Conservation (phyloP, 2,888 invertebrate genomes). For the Drosophila seclusa region DNA sequence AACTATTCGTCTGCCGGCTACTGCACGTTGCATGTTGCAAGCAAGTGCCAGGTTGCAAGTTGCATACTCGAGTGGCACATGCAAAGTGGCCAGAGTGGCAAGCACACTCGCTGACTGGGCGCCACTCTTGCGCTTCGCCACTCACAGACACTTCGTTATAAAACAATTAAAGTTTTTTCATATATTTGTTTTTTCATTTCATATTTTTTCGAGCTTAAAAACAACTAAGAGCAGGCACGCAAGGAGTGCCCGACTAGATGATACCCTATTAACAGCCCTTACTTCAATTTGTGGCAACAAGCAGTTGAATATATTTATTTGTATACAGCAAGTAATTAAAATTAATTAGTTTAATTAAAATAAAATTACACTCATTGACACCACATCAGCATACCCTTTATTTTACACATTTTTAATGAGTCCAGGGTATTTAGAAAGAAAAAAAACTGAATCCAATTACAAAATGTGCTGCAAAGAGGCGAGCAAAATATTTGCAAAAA, state of each 20-base stretch:
- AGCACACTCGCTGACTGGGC: conserved; percentile 47
- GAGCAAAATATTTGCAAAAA: conserved; percentile 74
- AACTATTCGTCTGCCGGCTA: conserved; percentile 8
- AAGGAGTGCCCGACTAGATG: background rate
- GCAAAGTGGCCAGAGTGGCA: conserved; percentile 48
- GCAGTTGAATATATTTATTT: background rate
- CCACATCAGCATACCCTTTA: background rate
- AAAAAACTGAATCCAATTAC: conserved; percentile 24
- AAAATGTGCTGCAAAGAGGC: conserved; percentile 46
- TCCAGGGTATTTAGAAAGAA: background rate
- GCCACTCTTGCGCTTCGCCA: conserved; percentile 76
- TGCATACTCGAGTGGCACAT: conserved; percentile 52
- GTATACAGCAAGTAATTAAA: too few relatives aligned
- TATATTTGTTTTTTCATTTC: background rate
- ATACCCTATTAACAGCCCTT: background rate
- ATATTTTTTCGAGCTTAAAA: background rate
- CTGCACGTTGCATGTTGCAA: conserved; percentile 26
- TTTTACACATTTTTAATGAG: background rate
- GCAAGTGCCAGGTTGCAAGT: conserved; percentile 25
- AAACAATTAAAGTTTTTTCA: conserved; percentile 66
- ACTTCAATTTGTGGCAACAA: background rate
- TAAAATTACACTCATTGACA: too few relatives aligned
- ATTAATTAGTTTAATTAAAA: too few relatives aligned
- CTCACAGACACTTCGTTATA: conserved; percentile 76
- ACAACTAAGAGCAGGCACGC: background rate